Evolutionary conservation across 2,113 vertebrate species (phyloP).

Genomic region (Sylvilagus bachmani): DNA sequence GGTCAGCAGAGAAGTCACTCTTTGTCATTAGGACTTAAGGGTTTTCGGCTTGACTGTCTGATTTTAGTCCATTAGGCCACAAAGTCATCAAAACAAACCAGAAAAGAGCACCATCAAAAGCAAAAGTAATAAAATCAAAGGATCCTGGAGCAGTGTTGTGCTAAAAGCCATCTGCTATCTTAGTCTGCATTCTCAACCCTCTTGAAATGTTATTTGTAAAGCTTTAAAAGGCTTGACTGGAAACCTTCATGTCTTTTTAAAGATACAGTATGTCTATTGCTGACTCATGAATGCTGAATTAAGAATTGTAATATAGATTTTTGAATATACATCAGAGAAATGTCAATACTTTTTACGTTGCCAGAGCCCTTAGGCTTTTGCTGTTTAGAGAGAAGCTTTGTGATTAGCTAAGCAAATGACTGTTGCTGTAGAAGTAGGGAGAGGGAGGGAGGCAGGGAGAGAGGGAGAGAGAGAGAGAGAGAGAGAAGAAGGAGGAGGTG

Average conservation of each 20-base stretch:
- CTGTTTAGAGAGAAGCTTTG: conserved; percentile 59
- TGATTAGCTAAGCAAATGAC: conserved; percentile 72
- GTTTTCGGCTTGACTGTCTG: conserved; percentile 67
- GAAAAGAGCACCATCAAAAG: conserved; percentile 77
- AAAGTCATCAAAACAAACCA: conserved; percentile 81
- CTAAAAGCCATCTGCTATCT: conserved; percentile 82
- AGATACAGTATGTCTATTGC: conserved; percentile 73
- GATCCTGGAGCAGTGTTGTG: conserved; percentile 61
- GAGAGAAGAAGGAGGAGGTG: accelerated
- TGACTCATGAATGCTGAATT: conserved; percentile 76
- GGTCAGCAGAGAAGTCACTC: conserved; percentile 70
- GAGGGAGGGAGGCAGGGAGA: neutral
- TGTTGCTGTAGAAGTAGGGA: conserved; percentile 35
- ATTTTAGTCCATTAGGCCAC: conserved; percentile 80
- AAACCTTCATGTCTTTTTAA: conserved; percentile 80
- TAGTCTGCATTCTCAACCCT: conserved; percentile 47
- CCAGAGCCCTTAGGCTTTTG: conserved; percentile 63
- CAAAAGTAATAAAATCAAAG: conserved; percentile 80
- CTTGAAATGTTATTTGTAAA: conserved; percentile 82
- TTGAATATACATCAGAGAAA: conserved; percentile 80
- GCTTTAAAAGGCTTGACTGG: conserved; percentile 81
- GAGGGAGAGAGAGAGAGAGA: too few species aligned
- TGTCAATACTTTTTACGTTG: conserved; percentile 73
- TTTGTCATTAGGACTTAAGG: conserved; percentile 69
- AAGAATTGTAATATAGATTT: conserved; percentile 80